Evolutionary conservation across 2,797 vertebrate genomes (phyloP).

Genomic region (Clamator glandarius): DNA sequence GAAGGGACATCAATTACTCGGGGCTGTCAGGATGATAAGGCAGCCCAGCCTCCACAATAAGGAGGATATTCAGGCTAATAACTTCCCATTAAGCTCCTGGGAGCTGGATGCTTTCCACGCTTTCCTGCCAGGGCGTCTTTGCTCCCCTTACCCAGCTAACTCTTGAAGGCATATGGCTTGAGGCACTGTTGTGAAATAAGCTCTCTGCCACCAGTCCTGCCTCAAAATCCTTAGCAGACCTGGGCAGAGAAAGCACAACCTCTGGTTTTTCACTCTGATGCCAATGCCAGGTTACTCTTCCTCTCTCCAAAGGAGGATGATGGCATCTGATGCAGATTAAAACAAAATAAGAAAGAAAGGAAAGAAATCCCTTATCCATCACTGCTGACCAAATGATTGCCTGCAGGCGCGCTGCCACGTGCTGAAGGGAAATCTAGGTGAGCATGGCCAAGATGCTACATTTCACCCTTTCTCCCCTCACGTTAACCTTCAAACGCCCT

Average conservation of each 20-base stretch:
- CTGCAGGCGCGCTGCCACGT: accelerated
- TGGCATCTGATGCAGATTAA: neutral
- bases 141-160: constrained; percentile 24
- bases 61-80: constrained; percentile 64
- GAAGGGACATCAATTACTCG: constrained; percentile 71
- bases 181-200: neutral
- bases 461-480: neutral
- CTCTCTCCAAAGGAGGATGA: neutral
- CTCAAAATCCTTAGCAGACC: constrained; percentile 23
- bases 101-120: constrained; percentile 58
- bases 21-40: constrained; percentile 64
- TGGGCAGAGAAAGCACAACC: neutral
- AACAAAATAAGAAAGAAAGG: neutral
- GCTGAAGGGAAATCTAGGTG: neutral
- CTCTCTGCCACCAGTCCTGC: neutral
- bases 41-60: constrained; percentile 47
- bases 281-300: neutral
- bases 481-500: neutral
- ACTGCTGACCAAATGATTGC: neutral
- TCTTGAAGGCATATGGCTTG: constrained; percentile 31
- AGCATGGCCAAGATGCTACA: neutral
- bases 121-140: constrained; percentile 54
- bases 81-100: constrained; percentile 58
- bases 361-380: neutral
- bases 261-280: neutral